A percentile compares a stretch with the other conserved stretches of the same genome.
Conservation (phyloP, 2,797 vertebrate genomes). For the Pampus argenteus region DNA sequence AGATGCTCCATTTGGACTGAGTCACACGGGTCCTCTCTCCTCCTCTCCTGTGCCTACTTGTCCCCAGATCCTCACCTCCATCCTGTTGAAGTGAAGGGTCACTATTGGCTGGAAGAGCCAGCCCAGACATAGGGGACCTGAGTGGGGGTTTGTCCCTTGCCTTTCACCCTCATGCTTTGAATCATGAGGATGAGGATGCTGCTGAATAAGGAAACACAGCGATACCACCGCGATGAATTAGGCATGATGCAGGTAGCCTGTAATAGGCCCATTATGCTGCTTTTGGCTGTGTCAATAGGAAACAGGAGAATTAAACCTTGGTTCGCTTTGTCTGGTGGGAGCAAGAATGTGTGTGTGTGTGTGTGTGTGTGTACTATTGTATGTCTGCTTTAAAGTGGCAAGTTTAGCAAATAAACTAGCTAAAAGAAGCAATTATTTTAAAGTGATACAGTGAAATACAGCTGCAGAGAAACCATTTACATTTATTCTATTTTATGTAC, state of each 20-base stretch:
- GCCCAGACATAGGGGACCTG: slow-evolving; percentile 53
- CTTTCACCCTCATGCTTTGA: slow-evolving; percentile 66
- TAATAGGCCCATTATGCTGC: slow-evolving; percentile 78
- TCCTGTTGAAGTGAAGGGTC: slow-evolving; percentile 70
- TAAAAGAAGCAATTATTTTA: neutral
- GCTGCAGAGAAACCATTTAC: neutral
- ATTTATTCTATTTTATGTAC: too few relatives aligned
- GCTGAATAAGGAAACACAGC: slow-evolving; percentile 74
- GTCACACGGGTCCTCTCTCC: slow-evolving; percentile 87
- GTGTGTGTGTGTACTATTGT: neutral
- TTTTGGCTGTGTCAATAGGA: slow-evolving; percentile 74
- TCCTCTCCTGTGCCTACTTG: slow-evolving; percentile 43
- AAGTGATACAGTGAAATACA: neutral
- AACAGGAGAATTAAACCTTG: slow-evolving; percentile 58
- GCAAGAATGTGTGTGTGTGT: slow-evolving; percentile 1
- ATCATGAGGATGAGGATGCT: slow-evolving; percentile 64
- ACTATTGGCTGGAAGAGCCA: slow-evolving; percentile 55
- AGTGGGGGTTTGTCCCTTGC: slow-evolving; percentile 50
- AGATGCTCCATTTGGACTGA: slow-evolving; percentile 96
- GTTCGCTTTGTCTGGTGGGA: slow-evolving; percentile 52
- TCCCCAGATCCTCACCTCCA: slow-evolving; percentile 69
- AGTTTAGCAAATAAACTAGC: neutral
- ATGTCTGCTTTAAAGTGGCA: slow-evolving; percentile 2
- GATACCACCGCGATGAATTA: slow-evolving; percentile 78
- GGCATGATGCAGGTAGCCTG: slow-evolving; percentile 78